Evolutionary conservation across 1,140 invertebrate genomes (phyloP), one percentile per base, ranked within the genome.

Genomic region (Triops cancriformis): DNA sequence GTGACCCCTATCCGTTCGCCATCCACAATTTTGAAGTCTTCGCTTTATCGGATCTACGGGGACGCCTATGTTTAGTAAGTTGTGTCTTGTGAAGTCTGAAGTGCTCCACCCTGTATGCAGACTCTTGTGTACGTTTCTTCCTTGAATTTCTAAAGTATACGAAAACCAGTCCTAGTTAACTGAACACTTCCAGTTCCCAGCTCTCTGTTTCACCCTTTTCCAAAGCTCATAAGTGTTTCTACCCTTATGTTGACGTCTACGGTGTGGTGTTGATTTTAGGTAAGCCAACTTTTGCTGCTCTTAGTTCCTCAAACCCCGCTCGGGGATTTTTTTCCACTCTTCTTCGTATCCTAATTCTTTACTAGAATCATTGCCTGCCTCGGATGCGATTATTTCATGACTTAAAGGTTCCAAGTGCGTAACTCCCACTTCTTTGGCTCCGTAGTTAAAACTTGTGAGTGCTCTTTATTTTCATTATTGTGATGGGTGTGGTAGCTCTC

Each of bases 41-140:
- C 6, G 51, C 31, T 64, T 64, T 64, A 64, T 23, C 51, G 51
- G 51, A 64, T 64, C 51, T 64, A 64, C 51, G 51, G 51, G 51
- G 51, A 64, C 51, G 51, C 51, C 51, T 64, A 64, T 64, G 51
- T 64, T 64, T 64, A 64, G 51, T 64, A 64, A 64, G 51, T 64
- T 18, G 31, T 37, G 31, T 37, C 51, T 23, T 23, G 51, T 64
- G 51, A 64, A 64, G 18, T 64, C 51, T 64, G 51, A 64, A 64
- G 51, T 64, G 51, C 51, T 64, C 51, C 51, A 64, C 51, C 51
- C 51, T 64, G 51, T 64, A 64, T 64, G 51, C 51, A 23, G 51
- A 64, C n/a, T 64, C 18, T 37, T 64, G 51, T 64, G 10, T 64
- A 64, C 51, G 51, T 64, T 37, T 64, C 51, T 64, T 64, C 51